These are phyloP conservation scores for Eupristina koningsbergeri DNA, from an alignment of 1,140 invertebrate genomes.

Conservation along the genomic window DNA sequence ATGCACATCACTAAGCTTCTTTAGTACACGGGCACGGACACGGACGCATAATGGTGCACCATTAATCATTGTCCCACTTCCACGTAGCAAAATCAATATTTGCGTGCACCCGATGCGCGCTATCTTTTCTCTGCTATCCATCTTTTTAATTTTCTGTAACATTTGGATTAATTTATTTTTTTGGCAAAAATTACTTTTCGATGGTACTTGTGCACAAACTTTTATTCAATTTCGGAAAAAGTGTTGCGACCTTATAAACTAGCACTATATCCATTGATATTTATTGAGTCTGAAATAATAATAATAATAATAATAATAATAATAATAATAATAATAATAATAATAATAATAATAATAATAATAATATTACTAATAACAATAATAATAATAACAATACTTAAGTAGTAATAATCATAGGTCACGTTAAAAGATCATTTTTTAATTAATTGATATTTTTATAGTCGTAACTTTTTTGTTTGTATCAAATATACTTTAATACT, in stretches of 20 bases:
- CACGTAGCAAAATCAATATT: constrained; percentile 45
- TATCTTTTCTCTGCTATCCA: not conserved
- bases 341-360: no score
- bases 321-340: no score
- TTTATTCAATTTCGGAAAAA: not conserved
- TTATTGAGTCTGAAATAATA: not conserved
- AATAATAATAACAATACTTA: no score
- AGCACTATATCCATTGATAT: not conserved
- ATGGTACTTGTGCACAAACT: no score
- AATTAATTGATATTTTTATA: no score
- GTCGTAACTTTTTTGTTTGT: no score
- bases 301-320: no score
- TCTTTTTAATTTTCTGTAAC: not conserved
- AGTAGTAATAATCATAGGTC: no score
- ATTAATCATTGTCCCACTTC: constrained; percentile 47
- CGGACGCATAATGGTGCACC: not conserved
- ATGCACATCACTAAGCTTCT: not conserved
- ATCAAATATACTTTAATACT: no score
- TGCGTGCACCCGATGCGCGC: constrained; percentile 1
- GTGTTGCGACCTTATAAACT: not conserved
- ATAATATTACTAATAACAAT: no score
- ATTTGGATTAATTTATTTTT: not conserved
- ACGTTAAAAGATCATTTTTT: no score
- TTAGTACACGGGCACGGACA: not conserved
- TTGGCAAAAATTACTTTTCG: not conserved